phyloP scores from a whole-genome alignment of 2,113 vertebrate genomes.

The Furnarius figulus region DNA sequence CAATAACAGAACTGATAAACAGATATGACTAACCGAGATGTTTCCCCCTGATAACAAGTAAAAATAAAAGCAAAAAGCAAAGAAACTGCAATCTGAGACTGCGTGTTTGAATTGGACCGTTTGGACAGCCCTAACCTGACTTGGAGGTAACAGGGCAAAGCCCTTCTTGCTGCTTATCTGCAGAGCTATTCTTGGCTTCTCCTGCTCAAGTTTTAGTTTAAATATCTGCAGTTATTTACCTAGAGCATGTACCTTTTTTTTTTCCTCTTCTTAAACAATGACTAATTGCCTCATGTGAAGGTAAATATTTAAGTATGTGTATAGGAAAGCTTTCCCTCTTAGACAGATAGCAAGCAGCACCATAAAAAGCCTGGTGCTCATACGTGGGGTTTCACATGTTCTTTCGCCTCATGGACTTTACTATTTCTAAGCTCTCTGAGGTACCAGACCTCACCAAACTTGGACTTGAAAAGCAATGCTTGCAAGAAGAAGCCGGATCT shows the following conservation, averaged over 20 bases:
- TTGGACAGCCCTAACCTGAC: not conserved
- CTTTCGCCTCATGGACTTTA: not conserved
- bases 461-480: not conserved
- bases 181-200: not conserved
- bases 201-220: not conserved
- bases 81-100: not conserved
- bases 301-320: constrained; percentile 30
- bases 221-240: constrained; percentile 12
- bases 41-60: not conserved
- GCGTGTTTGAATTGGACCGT: not conserved
- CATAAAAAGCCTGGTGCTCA: not conserved
- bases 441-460: not conserved
- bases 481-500: not conserved
- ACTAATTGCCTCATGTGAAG: constrained; percentile 1
- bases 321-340: not conserved
- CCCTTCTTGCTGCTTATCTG: not conserved
- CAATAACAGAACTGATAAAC: not conserved
- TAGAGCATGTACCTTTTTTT: not conserved
- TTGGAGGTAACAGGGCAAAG: not conserved
- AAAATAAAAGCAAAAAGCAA: not conserved
- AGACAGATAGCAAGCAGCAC: not conserved
- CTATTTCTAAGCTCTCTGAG: not conserved
- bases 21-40: not conserved
- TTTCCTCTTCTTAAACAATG: not conserved
- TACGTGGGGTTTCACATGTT: rapidly evolving